phyloP scores from a whole-genome alignment of 2,113 vertebrate species.

The Trogon surrucura region DNA sequence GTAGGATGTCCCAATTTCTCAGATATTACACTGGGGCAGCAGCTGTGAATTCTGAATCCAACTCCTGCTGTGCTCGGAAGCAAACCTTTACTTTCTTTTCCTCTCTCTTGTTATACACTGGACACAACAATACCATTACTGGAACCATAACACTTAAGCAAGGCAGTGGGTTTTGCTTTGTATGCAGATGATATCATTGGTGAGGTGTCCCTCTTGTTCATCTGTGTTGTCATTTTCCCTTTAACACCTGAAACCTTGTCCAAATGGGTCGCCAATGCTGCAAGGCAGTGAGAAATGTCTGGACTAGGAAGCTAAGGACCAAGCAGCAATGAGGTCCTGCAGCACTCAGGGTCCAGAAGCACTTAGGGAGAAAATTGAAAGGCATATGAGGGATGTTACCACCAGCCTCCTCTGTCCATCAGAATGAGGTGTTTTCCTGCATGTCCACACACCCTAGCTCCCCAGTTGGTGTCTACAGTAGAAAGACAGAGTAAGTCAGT shows the following conservation, averaged over 20 bases:
- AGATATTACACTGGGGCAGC: neutral
- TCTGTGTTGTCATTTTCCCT: neutral
- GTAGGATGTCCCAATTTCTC: neutral
- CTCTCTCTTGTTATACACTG: neutral
- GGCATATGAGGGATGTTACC: fast-evolving
- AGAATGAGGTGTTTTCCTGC: neutral
- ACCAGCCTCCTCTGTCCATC: neutral
- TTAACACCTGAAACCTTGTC: neutral
- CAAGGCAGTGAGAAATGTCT: neutral
- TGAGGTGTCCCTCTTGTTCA: neutral
- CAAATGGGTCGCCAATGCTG: fast-evolving
- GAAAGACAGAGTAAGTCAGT: neutral
- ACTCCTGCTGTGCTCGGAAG: neutral
- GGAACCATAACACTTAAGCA: neutral
- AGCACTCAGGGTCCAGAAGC: neutral
- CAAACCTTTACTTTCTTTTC: neutral
- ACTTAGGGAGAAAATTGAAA: neutral
- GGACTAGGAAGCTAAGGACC: neutral
- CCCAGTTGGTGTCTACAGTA: neutral
- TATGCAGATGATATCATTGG: neutral
- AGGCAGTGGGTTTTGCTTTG: neutral
- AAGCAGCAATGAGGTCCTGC: neutral
- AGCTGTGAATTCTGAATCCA: neutral
- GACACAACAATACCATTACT: neutral
- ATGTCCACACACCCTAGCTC: neutral